A percentile compares a stretch with the other conserved stretches of the same genome.
Conservation (phyloP, 2,113 vertebrate species). For the Microtus richardsoni region DNA sequence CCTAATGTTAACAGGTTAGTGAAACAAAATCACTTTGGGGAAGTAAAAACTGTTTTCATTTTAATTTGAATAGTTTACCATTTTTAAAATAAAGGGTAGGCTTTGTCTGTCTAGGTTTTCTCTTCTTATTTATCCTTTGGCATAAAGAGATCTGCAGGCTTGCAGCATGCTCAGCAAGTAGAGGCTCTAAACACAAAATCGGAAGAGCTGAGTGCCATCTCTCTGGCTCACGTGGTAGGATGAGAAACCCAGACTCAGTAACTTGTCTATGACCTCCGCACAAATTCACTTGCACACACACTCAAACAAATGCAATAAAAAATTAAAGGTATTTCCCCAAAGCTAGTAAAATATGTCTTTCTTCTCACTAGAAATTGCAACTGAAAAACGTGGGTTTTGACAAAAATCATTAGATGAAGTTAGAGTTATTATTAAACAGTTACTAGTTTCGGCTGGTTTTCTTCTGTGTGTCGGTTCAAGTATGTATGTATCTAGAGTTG, state of each 20-base stretch:
- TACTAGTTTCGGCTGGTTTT: neutral
- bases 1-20: neutral
- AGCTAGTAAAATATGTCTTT: neutral
- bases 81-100: conserved; percentile 34
- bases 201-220: neutral
- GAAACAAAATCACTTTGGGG: conserved; percentile 29
- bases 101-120: neutral
- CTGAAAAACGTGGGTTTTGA: neutral
- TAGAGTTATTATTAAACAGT: neutral
- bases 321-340: neutral
- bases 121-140: conserved; percentile 26
- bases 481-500: neutral
- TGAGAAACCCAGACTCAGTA: neutral
- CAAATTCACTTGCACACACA: neutral
- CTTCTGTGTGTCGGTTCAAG: neutral
- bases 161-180: neutral
- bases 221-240: neutral
- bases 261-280: neutral
- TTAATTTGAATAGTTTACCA: neutral
- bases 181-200: neutral
- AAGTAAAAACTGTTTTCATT: neutral
- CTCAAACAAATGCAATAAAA: neutral
- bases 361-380: conserved; percentile 27
- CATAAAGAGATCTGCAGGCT: neutral
- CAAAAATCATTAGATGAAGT: neutral